Evolutionary conservation across 2,888 invertebrate species (phyloP).

Genomic region (Chromoteleia sp.): DNA sequence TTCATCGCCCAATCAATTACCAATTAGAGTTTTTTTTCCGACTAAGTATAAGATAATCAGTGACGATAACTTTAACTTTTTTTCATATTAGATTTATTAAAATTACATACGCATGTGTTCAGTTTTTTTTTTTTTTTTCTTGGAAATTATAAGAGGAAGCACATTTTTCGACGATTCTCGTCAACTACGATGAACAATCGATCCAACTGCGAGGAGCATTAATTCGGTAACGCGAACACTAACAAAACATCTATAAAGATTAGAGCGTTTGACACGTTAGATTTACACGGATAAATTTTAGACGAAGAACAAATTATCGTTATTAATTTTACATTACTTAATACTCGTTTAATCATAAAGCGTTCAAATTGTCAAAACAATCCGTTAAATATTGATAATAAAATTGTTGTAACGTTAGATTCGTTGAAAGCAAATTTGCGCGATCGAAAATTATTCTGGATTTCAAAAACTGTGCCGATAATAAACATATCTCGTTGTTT

Average conservation of each 20-base stretch:
- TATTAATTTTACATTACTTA: conserved; percentile 13
- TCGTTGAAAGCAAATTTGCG: neutral
- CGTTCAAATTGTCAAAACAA: conserved; percentile 8
- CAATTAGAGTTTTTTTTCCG: too few relatives aligned
- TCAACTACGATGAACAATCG: neutral
- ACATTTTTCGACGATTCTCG: neutral
- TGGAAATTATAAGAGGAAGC: too few relatives aligned
- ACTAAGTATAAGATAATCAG: too few relatives aligned
- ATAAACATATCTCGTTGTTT: neutral
- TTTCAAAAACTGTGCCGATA: neutral
- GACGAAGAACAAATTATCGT: conserved; percentile 22
- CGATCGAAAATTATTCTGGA: neutral
- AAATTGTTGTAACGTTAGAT: neutral
- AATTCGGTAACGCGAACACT: neutral
- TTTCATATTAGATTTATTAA: too few relatives aligned
- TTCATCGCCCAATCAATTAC: too few relatives aligned
- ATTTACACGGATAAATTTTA: conserved; percentile 21
- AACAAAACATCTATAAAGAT: conserved; percentile 18
- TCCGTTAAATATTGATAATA: neutral
- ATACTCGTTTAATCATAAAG: conserved; percentile 19
- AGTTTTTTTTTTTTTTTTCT: neutral
- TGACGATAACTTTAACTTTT: too few relatives aligned
- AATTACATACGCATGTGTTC: too few relatives aligned
- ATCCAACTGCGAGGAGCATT: neutral
- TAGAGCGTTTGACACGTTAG: conserved; percentile 15